phyloP scores from a whole-genome alignment of 2,113 vertebrate genomes.

The Scytalopus superciliaris region DNA sequence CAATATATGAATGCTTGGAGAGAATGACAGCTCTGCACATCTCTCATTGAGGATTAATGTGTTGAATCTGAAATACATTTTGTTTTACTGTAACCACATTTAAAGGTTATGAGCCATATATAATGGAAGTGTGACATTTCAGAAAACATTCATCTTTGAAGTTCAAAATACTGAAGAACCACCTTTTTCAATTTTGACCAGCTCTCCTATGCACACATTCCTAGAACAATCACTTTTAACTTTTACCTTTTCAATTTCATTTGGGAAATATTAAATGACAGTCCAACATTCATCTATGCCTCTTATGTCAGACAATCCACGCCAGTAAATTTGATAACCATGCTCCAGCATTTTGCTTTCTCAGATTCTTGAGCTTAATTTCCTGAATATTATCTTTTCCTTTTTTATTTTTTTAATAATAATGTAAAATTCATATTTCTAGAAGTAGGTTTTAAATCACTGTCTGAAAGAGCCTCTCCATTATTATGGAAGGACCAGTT shows the following conservation, averaged over 20 bases:
- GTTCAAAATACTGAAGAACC: not conserved
- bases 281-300: not conserved
- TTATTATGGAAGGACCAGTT: not conserved
- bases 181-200: not conserved
- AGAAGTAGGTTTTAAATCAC: not conserved
- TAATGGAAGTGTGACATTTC: slow-evolving; percentile 45
- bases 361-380: not conserved
- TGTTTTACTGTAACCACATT: not conserved
- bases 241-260: not conserved
- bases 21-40: slow-evolving; percentile 4
- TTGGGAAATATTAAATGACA: not conserved
- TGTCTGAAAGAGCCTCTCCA: not conserved
- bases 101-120: slow-evolving; percentile 49
- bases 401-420: not conserved
- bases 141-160: not conserved
- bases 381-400: not conserved
- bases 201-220: not conserved
- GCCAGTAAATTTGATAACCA: not conserved
- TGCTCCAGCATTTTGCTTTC: not conserved
- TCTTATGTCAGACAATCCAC: not conserved
- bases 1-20: not conserved
- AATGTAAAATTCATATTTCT: not conserved
- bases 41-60: not conserved
- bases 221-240: not conserved
- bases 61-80: not conserved